Base-by-base conservation (phyloP, 2,888 invertebrate species). In the Hedychridium roseum region DNA sequence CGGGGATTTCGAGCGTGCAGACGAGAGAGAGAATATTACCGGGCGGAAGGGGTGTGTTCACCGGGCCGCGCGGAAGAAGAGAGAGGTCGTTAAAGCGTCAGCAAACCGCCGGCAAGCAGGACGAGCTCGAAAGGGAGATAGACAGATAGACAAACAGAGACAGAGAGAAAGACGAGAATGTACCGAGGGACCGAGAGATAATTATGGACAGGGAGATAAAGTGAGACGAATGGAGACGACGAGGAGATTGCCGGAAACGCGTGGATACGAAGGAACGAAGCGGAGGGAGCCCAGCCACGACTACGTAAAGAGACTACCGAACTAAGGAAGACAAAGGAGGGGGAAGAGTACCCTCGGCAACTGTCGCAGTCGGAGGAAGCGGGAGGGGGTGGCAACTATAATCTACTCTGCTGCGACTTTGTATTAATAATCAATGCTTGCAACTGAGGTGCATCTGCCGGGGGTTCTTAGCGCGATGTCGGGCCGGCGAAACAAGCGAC, bases 351-450 rank as follows among this genome's bases (percentile, higher is more conserved):
- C 6, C 27, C 27, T 31, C 11, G 31, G 6, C 4, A 7, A n/a
- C n/a, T n/a, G n/a, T 9, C 31, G 2, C 6, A 16, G 14, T 7
- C 15, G 31, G 14, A 16, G 15, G 15, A 11, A 11, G 14, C 4
- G 9, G 21, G 43, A 28, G 15, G 35, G 23, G 20, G 43, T 16
- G 16, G 12, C 31, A 44, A 17, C 14, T 23, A 31, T 31, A 38
- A 30, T 41, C 26, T 42, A 32, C 37, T 23, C 38, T n/a, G n/a
- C n/a, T n/a, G 39, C 36, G 41, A 52, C 46, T 52, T 44, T 31
- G 52, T 48, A 52, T 60, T 60, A 60, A 60, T 60, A 57, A 60
- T 60, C 56, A 38, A 60, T 50, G 48, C 32, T 43, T 43, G 23
- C 31, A 23, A n/a, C n/a, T n/a, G 28, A 15, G 21, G 27, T 39